phyloP scores from a whole-genome alignment of 2,113 vertebrate genomes.

The Eublepharis macularius region DNA sequence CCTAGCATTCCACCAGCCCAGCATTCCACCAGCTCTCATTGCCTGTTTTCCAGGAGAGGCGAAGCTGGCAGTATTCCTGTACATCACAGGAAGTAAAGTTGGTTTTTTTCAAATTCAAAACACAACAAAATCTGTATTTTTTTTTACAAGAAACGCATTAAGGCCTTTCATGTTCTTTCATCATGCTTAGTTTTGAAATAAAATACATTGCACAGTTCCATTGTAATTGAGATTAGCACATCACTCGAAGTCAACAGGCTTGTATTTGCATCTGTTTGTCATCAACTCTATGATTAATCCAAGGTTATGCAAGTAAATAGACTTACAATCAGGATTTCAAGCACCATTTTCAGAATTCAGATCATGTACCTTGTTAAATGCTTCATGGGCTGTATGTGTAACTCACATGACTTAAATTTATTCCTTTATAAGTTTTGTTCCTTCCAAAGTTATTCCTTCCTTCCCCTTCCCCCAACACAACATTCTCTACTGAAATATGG shows the following conservation, averaged over 20 bases:
- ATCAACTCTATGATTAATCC: not conserved
- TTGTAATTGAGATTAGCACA: not conserved
- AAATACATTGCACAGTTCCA: fast-evolving
- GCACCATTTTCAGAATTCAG: not conserved
- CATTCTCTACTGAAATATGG: conserved; percentile 6
- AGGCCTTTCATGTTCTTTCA: not conserved
- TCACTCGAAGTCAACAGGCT: not conserved
- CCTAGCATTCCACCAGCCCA: too few relatives aligned
- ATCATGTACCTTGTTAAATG: not conserved
- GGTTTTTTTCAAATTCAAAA: conserved; percentile 11
- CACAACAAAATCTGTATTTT: not conserved
- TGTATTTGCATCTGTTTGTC: not conserved
- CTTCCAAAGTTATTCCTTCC: not conserved
- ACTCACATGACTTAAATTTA: fast-evolving
- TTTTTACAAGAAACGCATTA: not conserved
- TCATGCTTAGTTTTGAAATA: not conserved
- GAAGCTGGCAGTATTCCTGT: too few relatives aligned
- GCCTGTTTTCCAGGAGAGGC: too few relatives aligned
- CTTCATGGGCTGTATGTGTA: not conserved
- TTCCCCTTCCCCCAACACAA: not conserved
- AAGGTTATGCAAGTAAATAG: not conserved
- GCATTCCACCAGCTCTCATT: too few relatives aligned
- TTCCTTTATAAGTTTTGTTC: not conserved
- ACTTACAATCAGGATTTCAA: conserved; percentile 11
- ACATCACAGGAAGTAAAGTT: not conserved